These are phyloP conservation scores for Podocnemis expansa DNA, from an alignment of 2,113 vertebrate genomes.

Conservation along the genomic window DNA sequence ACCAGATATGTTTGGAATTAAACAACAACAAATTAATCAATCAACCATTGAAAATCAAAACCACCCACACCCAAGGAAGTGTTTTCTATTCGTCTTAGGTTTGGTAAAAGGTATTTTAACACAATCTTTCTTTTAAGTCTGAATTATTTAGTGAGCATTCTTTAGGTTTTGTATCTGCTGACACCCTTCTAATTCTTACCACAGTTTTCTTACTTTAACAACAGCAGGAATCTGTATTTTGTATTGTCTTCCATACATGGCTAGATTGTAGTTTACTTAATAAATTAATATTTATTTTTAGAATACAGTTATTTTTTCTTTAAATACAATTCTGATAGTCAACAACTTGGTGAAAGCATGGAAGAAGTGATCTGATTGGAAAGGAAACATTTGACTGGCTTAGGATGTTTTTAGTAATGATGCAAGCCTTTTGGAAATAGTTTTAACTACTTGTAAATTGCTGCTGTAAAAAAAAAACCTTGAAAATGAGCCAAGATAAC, in stretches of 20 bases:
- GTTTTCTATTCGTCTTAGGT: background rate
- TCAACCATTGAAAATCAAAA: background rate
- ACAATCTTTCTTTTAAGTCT: background rate
- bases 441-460: conserved; percentile 32
- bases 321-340: conserved; percentile 3
- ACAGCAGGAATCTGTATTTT: background rate
- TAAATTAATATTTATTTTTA: conserved; percentile 39
- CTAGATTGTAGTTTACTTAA: conserved; percentile 30
- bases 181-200: background rate
- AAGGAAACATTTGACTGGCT: conserved; percentile 41
- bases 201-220: background rate
- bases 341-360: conserved; percentile 26
- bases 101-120: background rate
- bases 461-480: background rate
- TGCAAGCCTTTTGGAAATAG: conserved; percentile 44
- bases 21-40: background rate
- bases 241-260: conserved; percentile 1
- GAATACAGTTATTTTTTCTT: background rate
- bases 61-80: background rate
- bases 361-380: conserved; percentile 32
- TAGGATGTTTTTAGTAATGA: conserved; percentile 25
- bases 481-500: conserved; percentile 53
- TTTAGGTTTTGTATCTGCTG: background rate
- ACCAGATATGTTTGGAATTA: background rate
- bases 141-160: background rate